phyloP scores from a whole-genome alignment of 2,113 vertebrate genomes.

The Conger conger region DNA sequence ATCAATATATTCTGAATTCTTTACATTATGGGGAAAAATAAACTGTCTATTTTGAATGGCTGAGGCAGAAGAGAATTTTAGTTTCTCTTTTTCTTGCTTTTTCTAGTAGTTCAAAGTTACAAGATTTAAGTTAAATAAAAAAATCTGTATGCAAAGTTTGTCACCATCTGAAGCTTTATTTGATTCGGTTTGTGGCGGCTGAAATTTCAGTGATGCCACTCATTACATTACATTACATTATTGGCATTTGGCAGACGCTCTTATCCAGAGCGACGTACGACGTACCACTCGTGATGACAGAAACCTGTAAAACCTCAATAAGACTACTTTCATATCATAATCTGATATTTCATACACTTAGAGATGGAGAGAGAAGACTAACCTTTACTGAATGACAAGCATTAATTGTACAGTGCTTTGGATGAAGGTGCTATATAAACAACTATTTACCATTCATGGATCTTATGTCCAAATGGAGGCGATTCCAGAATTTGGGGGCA shows the following conservation, averaged over 20 bases:
- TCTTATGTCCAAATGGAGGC: no score
- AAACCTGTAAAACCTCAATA: not conserved
- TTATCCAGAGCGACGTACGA: no score
- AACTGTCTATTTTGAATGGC: slow-evolving; percentile 47
- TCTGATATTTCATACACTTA: not conserved
- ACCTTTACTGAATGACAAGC: no score
- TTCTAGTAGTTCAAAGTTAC: slow-evolving; percentile 52
- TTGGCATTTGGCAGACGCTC: no score
- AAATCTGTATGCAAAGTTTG: slow-evolving; percentile 28
- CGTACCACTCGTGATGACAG: not conserved
- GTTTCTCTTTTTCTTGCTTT: slow-evolving; percentile 63
- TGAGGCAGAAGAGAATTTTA: slow-evolving; percentile 64
- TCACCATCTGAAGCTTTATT: slow-evolving; percentile 8
- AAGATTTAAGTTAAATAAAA: slow-evolving; percentile 69
- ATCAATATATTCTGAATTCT: slow-evolving; percentile 59
- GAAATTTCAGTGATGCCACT: not conserved
- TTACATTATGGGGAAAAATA: slow-evolving; percentile 43
- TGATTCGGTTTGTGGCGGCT: not conserved
- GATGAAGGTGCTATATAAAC: no score
- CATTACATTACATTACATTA: no score
- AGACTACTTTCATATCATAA: not conserved
- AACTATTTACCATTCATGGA: no score
- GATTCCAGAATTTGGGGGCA: no score
- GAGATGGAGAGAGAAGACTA: no score
- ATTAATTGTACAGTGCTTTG: no score